phyloP scores from a whole-genome alignment of 1,140 invertebrate species.

The Sesamia nonagrioides region DNA sequence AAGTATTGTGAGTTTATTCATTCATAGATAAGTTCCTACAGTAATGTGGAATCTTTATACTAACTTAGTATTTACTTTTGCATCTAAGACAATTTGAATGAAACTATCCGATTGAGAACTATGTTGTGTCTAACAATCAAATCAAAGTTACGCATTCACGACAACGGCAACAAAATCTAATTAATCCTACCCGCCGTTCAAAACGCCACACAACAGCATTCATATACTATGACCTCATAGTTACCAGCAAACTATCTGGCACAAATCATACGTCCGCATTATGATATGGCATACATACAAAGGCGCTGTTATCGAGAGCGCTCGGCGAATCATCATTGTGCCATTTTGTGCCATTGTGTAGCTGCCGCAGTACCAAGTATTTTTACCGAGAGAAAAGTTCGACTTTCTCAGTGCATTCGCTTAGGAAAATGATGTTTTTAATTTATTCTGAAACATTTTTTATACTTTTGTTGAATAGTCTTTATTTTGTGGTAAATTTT shows the following conservation, averaged over 20 bases:
- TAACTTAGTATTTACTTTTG: too few relatives aligned
- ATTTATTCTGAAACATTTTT: constrained; percentile 17
- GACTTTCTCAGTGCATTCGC: constrained; percentile 29
- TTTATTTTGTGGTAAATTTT: neutral
- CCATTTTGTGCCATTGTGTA: constrained; percentile 33
- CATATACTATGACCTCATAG: neutral
- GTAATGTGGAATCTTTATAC: too few relatives aligned
- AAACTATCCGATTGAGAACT: too few relatives aligned
- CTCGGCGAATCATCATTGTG: constrained; percentile 38
- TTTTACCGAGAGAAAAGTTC: constrained; percentile 48
- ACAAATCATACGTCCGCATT: constrained; percentile 9
- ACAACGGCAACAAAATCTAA: too few relatives aligned
- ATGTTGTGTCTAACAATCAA: too few relatives aligned
- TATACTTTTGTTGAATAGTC: neutral
- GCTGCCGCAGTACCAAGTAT: constrained; percentile 37
- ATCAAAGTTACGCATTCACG: too few relatives aligned
- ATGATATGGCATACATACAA: constrained; percentile 3
- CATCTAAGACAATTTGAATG: too few relatives aligned
- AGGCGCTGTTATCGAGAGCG: constrained; percentile 42
- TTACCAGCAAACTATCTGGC: neutral
- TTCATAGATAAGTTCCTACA: too few relatives aligned
- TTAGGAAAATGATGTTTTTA: constrained; percentile 48
- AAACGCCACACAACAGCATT: too few relatives aligned
- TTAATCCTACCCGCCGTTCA: too few relatives aligned
- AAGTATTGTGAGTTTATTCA: too few relatives aligned